Percentiles rank a stretch among this genome's conserved stretches.
Conservation (phyloP, 2,797 vertebrate species). For the Coluber constrictor region DNA sequence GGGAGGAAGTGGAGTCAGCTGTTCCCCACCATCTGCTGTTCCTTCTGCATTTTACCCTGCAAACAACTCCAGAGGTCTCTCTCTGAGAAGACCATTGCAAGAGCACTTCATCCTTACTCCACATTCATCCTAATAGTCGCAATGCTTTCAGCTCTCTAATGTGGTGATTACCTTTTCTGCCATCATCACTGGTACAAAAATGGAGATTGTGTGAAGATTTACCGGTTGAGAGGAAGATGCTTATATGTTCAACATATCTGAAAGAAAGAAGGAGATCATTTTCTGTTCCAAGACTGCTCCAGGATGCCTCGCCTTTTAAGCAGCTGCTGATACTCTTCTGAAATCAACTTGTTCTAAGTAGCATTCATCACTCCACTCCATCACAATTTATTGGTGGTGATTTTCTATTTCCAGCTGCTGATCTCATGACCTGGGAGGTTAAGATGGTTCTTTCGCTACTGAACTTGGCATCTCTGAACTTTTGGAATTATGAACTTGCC, state of each 20-base stretch:
- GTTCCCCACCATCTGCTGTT: background rate
- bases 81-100: background rate
- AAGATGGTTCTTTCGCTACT: conserved; percentile 67
- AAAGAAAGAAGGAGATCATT: background rate
- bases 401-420: conserved; percentile 70
- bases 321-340: conserved; percentile 60
- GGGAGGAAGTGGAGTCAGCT: background rate
- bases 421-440: conserved; percentile 62
- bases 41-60: background rate
- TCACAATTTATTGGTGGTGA: conserved; percentile 63
- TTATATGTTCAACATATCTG: conserved; percentile 32
- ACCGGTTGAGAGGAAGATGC: conserved; percentile 19
- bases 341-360: conserved; percentile 64
- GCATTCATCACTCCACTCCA: conserved; percentile 64
- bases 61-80: background rate
- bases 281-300: conserved; percentile 52
- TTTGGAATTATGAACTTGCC: conserved; percentile 51
- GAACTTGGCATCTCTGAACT: conserved; percentile 66
- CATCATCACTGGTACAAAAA: conserved; percentile 40
- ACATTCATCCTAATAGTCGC: conserved; percentile 30
- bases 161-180: conserved; percentile 32
- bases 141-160: conserved; percentile 32
- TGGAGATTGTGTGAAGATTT: conserved; percentile 39
- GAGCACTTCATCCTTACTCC: background rate
- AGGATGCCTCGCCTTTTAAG: conserved; percentile 45